phyloP scores from a whole-genome alignment of 2,113 vertebrate genomes.

The Colossoma macropomum region DNA sequence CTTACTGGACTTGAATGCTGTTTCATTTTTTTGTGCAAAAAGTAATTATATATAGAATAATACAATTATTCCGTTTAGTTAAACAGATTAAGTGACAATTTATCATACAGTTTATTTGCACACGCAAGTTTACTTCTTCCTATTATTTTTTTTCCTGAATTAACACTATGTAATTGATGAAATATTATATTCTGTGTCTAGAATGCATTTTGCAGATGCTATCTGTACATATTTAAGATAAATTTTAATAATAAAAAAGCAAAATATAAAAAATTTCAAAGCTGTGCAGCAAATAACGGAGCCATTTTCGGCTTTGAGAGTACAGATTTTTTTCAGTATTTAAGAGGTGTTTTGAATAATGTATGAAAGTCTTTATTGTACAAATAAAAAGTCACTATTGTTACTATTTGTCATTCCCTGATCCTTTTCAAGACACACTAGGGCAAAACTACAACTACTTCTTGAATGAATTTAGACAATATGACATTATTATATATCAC shows the following conservation, averaged over 20 bases:
- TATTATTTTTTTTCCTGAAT: constrained; percentile 85
- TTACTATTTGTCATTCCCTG: constrained; percentile 71
- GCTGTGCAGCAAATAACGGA: constrained; percentile 92
- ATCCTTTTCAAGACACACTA: background rate
- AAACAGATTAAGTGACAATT: constrained; percentile 83
- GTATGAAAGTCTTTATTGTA: constrained; percentile 97
- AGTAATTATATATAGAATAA: constrained; percentile 83
- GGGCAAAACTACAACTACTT: background rate
- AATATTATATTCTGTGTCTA: constrained; percentile 84
- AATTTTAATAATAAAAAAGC: constrained; percentile 83
- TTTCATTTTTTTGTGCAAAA: constrained; percentile 88
- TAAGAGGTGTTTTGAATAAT: constrained; percentile 99
- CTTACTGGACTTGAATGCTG: constrained; percentile 91
- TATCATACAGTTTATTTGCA: constrained; percentile 86
- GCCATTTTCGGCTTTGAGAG: constrained; percentile 98
- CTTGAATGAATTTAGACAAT: background rate
- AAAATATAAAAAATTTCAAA: constrained; percentile 82
- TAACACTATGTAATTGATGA: constrained; percentile 82
- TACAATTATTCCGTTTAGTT: constrained; percentile 82
- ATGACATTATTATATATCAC: too few species aligned
- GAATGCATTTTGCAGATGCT: constrained; percentile 92
- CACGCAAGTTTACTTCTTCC: constrained; percentile 87
- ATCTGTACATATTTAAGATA: constrained; percentile 90
- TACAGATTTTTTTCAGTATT: constrained; percentile 99
- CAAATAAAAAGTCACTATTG: constrained; percentile 99